Percentiles rank a stretch among this genome's conserved stretches.
phyloP scores from a whole-genome alignment of 2,113 vertebrate genomes.

The Eublepharis macularius region DNA sequence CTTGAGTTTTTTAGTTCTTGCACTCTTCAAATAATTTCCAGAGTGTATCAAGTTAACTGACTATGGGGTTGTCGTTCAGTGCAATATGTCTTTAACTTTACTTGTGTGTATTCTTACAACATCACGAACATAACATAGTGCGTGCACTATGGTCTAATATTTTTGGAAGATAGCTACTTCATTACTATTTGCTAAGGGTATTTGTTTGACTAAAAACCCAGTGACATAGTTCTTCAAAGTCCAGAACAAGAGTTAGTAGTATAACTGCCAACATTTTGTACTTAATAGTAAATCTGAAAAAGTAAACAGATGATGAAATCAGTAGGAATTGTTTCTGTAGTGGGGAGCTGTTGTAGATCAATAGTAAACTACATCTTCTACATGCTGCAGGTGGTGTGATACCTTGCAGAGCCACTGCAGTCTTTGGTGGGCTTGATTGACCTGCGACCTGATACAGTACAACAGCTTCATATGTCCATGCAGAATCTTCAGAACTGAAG shows the following conservation, averaged over 20 bases:
- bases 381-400: too few relatives aligned
- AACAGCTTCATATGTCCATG: not conserved
- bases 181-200: not conserved
- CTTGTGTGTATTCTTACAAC: not conserved
- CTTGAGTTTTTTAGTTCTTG: not conserved
- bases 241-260: not conserved
- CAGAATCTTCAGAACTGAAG: too few relatives aligned
- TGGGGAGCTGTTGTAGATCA: not conserved
- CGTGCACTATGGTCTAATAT: not conserved
- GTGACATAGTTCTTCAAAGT: not conserved
- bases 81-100: not conserved
- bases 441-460: not conserved
- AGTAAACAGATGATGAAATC: not conserved
- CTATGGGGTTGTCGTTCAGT: too few relatives aligned
- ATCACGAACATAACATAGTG: not conserved
- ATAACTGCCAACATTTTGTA: not conserved
- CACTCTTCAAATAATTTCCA: not conserved
- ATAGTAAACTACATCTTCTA: too few relatives aligned
- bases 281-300: not conserved
- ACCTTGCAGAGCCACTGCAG: too few relatives aligned
- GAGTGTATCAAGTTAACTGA: not conserved
- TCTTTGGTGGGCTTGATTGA: not conserved
- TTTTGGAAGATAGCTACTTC: not conserved
- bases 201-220: not conserved
- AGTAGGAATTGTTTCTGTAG: not conserved